phyloP scores from a whole-genome alignment of 1,140 invertebrate species.

The Teleopsis dalmanni region DNA sequence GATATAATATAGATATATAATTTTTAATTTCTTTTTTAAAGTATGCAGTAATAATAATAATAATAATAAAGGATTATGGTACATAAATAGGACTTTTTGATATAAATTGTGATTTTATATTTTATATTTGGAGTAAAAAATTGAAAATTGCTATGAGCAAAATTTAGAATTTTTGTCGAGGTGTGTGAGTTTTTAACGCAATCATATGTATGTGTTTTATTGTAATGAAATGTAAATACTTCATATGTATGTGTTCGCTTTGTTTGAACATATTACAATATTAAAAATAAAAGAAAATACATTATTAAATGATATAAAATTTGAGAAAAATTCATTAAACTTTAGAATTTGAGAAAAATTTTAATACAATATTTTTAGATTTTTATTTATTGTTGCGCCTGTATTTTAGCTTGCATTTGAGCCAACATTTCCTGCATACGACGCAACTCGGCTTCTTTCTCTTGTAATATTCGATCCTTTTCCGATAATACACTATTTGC shows the following conservation, averaged over 20 bases:
- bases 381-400: slow-evolving; percentile 56
- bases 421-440: slow-evolving; percentile 93
- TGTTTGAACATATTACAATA: not conserved
- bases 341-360: too few relatives aligned
- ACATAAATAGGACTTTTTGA: too few relatives aligned
- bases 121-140: too few relatives aligned
- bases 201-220: not conserved
- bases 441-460: slow-evolving; percentile 82
- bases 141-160: slow-evolving; percentile 1
- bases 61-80: too few relatives aligned
- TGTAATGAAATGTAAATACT: not conserved
- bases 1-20: too few relatives aligned
- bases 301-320: not conserved
- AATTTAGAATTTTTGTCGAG: slow-evolving; percentile 5
- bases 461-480: slow-evolving; percentile 76
- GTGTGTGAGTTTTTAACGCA: not conserved
- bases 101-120: too few relatives aligned
- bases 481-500: slow-evolving; percentile 50
- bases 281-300: not conserved
- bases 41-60: too few relatives aligned
- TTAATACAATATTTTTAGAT: too few relatives aligned
- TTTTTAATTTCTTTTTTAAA: too few relatives aligned
- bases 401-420: slow-evolving; percentile 90
- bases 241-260: not conserved
- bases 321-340: not conserved